A percentile compares a stretch with the other conserved stretches of the same genome.
Conservation (phyloP, 2,797 vertebrate species). For the Rhodeus uyekii region DNA sequence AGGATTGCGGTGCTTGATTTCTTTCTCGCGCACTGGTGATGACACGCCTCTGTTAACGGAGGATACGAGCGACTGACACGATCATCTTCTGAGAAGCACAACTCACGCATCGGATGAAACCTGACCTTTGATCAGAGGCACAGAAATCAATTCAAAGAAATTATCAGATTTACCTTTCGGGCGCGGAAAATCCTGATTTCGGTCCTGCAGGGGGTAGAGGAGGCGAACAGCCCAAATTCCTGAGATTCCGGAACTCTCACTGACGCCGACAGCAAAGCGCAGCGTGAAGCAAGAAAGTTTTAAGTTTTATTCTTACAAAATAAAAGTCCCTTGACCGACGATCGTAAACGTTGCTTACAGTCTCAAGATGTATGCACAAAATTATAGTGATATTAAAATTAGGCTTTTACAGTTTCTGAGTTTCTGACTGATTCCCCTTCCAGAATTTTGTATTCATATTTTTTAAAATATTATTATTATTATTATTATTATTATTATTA, state of each 20-base stretch:
- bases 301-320: neutral
- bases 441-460: too few species aligned
- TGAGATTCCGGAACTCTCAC: slow-evolving; percentile 73
- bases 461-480: too few species aligned
- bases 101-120: neutral
- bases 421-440: too few species aligned
- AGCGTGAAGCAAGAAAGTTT: neutral
- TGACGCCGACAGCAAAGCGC: neutral
- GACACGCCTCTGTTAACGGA: slow-evolving; percentile 35
- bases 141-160: neutral
- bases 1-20: neutral
- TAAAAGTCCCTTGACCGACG: slow-evolving; percentile 10
- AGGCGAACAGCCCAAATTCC: slow-evolving; percentile 75
- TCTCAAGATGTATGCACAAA: neutral
- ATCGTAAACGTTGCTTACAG: neutral
- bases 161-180: slow-evolving; percentile 18
- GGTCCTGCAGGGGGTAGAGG: slow-evolving; percentile 47
- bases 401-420: too few species aligned
- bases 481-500: too few species aligned
- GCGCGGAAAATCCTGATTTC: slow-evolving; percentile 13
- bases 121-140: neutral
- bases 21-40: neutral
- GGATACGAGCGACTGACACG: neutral
- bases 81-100: neutral
- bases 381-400: neutral